Evolutionary conservation across 1,140 invertebrate genomes (phyloP).

Genomic region (Solen grandis): DNA sequence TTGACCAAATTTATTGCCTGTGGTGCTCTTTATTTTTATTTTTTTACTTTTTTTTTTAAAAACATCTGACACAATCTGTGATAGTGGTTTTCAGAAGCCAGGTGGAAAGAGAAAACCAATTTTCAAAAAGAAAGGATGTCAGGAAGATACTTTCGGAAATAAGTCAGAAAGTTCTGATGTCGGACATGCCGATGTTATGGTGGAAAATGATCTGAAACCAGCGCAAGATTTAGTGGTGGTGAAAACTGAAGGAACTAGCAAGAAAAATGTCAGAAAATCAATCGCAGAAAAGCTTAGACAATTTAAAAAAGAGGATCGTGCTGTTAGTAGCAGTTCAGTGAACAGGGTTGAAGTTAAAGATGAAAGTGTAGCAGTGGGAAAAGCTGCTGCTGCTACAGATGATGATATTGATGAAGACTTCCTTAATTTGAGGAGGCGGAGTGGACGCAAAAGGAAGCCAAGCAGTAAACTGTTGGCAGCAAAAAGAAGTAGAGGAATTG

Average conservation of each 20-base stretch:
- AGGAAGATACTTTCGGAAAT: neutral
- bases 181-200: neutral
- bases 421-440: slow-evolving; percentile 32
- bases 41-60: too few relatives aligned
- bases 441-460: slow-evolving; percentile 32
- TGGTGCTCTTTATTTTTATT: too few relatives aligned
- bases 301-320: neutral
- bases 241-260: neutral
- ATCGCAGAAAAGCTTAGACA: slow-evolving; percentile 34
- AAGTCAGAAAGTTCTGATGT: neutral
- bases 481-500: slow-evolving; percentile 25
- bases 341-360: neutral
- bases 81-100: neutral
- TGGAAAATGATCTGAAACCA: neutral
- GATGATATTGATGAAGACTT: slow-evolving; percentile 34
- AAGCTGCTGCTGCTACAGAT: neutral
- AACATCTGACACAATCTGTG: neutral
- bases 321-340: neutral
- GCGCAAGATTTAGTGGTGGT: neutral
- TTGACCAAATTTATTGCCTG: neutral
- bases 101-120: slow-evolving; percentile 18
- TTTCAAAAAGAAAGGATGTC: slow-evolving; percentile 22
- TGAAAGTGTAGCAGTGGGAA: neutral
- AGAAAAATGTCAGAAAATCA: neutral
- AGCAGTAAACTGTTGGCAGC: slow-evolving; percentile 21